Evolutionary conservation across 2,113 vertebrate genomes (phyloP).

Genomic region (Meriones unguiculatus): DNA sequence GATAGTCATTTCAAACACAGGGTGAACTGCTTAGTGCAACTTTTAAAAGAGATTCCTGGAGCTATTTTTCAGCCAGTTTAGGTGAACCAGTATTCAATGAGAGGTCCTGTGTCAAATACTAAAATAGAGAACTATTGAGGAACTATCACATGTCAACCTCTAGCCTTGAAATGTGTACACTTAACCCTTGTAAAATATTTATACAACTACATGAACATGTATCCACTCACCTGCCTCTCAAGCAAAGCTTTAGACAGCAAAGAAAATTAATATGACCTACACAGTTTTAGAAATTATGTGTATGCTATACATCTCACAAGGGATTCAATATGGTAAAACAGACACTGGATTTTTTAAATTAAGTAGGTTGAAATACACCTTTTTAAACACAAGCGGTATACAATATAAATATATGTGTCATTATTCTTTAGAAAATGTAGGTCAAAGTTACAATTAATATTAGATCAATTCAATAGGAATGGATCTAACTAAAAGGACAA

Average conservation of each 20-base stretch:
- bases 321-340: background rate
- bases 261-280: background rate
- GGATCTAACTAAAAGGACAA: background rate
- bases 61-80: background rate
- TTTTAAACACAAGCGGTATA: background rate
- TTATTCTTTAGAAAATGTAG: background rate
- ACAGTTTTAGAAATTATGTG: background rate
- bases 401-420: background rate
- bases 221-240: background rate
- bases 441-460: background rate
- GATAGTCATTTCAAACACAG: background rate
- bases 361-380: background rate
- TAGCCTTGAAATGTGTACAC: background rate
- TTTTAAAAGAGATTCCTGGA: background rate
- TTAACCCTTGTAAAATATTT: background rate
- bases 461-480: background rate
- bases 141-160: background rate
- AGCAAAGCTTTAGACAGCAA: background rate
- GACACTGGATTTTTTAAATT: background rate
- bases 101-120: background rate
- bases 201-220: background rate
- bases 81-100: background rate
- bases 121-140: background rate
- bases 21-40: background rate
- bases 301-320: background rate